Percentiles rank a stretch among this genome's conserved stretches.
phyloP scores from a whole-genome alignment of 2,797 vertebrate species.

The Pithecia hirsuta region DNA sequence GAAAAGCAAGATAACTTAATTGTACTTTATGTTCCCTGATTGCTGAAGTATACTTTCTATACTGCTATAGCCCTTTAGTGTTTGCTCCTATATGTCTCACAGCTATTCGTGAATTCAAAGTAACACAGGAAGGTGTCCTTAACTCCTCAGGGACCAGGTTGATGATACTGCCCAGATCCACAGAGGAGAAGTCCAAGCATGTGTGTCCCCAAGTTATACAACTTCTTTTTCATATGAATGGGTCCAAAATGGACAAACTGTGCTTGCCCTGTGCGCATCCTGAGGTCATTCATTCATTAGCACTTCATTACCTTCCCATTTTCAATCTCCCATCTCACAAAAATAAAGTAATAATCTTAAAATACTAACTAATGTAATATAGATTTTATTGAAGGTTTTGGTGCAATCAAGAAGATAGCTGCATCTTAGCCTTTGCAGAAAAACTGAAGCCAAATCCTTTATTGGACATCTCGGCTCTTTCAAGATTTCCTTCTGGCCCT shows the following conservation, averaged over 20 bases:
- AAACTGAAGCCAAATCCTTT: neutral
- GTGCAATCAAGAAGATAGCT: neutral
- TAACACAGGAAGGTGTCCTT: neutral
- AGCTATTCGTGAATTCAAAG: accelerated
- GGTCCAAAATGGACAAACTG: neutral
- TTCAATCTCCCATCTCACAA: neutral
- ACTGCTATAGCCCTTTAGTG: neutral
- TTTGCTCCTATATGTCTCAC: neutral
- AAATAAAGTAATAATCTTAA: neutral
- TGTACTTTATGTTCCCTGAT: neutral
- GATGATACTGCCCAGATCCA: neutral
- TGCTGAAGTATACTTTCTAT: neutral
- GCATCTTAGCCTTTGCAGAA: neutral
- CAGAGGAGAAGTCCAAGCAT: neutral
- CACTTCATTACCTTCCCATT: neutral
- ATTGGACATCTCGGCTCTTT: neutral
- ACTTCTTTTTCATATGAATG: neutral
- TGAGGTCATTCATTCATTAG: neutral
- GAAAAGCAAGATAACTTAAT: conserved; percentile 48
- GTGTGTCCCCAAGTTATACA: neutral
- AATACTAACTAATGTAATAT: neutral
- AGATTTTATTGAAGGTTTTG: neutral
- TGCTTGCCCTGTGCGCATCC: neutral
- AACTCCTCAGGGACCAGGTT: neutral
- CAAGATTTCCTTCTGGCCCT: neutral